phyloP scores from a whole-genome alignment of 1,140 invertebrate genomes.

The Drosophila orosa region DNA sequence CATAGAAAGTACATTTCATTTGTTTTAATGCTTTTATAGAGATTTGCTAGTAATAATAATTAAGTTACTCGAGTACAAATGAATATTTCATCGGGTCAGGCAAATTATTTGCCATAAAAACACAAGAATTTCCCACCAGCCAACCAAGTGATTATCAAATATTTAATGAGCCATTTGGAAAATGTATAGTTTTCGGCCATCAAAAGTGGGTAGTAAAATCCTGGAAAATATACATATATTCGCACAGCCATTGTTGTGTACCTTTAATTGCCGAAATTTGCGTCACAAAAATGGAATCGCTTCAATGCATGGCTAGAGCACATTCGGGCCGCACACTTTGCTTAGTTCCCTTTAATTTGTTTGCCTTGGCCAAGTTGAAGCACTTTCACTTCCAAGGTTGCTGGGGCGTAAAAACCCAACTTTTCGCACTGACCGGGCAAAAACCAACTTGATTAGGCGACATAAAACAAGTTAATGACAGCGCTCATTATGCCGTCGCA shows the following conservation, averaged over 20 bases:
- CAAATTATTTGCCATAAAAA: slow-evolving; percentile 2
- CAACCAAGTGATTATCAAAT: slow-evolving; percentile 10
- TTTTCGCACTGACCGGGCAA: slow-evolving; percentile 31
- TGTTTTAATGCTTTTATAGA: background rate
- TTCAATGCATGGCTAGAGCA: slow-evolving; percentile 5
- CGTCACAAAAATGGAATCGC: slow-evolving; percentile 9
- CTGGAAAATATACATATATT: slow-evolving; percentile 11
- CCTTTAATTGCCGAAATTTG: slow-evolving; percentile 38
- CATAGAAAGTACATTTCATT: background rate
- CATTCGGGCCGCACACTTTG: background rate
- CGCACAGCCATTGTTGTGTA: slow-evolving; percentile 2
- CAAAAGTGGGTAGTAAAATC: background rate
- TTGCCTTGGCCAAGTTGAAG: slow-evolving; percentile 9
- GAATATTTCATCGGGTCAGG: background rate
- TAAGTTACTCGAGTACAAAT: background rate
- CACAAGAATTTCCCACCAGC: background rate
- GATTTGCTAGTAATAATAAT: too few relatives aligned
- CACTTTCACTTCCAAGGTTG: slow-evolving; percentile 20
- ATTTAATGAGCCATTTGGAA: slow-evolving; percentile 9
- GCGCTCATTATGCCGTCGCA: slow-evolving; percentile 60
- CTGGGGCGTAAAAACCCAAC: slow-evolving; percentile 6
- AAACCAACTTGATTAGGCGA: slow-evolving; percentile 64
- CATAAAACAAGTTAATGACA: slow-evolving; percentile 80
- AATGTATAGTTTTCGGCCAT: background rate
- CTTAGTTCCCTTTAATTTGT: slow-evolving; percentile 20